Evolutionary conservation across 2,888 invertebrate species (phyloP).

Genomic region (Sarcophaga rosellei): DNA sequence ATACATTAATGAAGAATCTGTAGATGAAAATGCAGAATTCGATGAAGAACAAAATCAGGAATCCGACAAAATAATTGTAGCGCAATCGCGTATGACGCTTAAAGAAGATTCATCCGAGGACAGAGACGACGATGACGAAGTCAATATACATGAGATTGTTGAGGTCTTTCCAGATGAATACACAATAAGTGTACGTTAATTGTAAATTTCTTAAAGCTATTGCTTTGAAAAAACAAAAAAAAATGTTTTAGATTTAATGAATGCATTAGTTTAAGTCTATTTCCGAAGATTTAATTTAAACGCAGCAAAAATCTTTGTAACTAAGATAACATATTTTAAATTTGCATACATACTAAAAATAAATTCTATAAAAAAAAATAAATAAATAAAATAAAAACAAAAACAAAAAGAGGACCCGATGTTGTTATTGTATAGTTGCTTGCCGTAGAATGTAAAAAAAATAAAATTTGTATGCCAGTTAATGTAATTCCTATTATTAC

Average conservation of each 20-base stretch:
- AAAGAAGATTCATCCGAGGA: conserved; percentile 57
- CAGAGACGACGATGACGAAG: conserved; percentile 66
- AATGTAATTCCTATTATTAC: no score
- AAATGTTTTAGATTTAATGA: background rate
- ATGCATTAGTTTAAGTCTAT: background rate
- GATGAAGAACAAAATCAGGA: conserved; percentile 66
- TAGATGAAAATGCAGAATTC: conserved; percentile 69
- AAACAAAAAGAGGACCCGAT: background rate
- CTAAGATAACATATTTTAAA: background rate
- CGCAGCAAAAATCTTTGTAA: background rate
- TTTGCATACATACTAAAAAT: background rate
- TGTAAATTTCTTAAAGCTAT: background rate
- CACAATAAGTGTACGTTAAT: conserved; percentile 50
- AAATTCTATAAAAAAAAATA: no score
- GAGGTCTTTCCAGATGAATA: conserved; percentile 58
- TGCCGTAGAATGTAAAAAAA: no score
- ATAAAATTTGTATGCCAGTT: no score
- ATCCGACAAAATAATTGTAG: conserved; percentile 68
- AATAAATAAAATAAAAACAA: no score
- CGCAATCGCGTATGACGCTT: conserved; percentile 45
- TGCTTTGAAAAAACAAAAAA: no score
- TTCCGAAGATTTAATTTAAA: background rate
- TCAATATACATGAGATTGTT: conserved; percentile 71
- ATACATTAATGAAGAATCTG: conserved; percentile 60
- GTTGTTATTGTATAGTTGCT: no score